Base-by-base conservation (phyloP, 2,888 invertebrate genomes). In the Pachliopta kotzebuea region DNA sequence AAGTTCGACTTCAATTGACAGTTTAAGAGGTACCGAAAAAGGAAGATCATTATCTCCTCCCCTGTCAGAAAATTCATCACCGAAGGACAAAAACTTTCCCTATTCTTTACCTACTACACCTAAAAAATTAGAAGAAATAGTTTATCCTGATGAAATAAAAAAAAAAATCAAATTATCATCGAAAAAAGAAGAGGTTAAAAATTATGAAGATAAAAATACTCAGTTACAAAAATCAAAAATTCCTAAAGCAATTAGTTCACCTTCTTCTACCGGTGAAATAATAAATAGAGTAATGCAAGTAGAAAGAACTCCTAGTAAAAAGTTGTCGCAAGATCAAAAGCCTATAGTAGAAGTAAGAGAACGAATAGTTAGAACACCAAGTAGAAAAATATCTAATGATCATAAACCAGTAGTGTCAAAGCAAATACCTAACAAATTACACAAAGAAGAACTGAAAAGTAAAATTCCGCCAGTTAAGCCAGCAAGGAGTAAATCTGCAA, bases 401-500 rank as follows among this genome's bases (percentile, higher is more conserved):
- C 66, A 73, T 29, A 89, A 83, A 66, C 85, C 88, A n/a, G 71
- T 71, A 21, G 69, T 87, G 57, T 60, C 67, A 7, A 86, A 82
- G 74, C 85, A 79, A 72, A 65, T 70, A 68, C 69, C 68, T 20
- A 63, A 63, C 50, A 84, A 82, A 72, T 76, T 72, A 67, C 55
- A 69, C 45, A 84, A 76, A 71, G 83, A 84, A 7, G 90, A 92
- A 74, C 68, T 73, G 65, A 83, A 84, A 72, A 78, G 71, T 67
- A 86, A 81, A 75, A 75, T 78, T 24, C 87, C 90, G 61, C 92
- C 92, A 53, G 81, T 91, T 50, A 92, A 92, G 79, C 92, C 92
- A 67, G 89, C 88, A 67, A 78, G 92, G 73, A 91, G 91, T 73
- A 92, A 91, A 83, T 91, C 92, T 59, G 87, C 90, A 70, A 81